Evolutionary conservation across 2,113 vertebrate species (phyloP).

Genomic region (Erinaceus europaeus): DNA sequence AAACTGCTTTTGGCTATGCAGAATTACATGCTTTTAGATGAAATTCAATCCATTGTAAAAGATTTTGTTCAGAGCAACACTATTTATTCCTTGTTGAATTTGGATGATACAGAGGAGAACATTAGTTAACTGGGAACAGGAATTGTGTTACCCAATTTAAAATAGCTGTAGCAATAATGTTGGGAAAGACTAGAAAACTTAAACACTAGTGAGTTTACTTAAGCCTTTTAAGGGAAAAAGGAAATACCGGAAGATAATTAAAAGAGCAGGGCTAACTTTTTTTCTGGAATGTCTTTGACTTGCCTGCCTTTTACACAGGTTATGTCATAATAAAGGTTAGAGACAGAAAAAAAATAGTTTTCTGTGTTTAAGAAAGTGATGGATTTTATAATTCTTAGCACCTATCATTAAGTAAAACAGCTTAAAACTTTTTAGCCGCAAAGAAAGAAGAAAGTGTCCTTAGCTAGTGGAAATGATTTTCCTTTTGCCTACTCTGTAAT

Average conservation of each 20-base stretch:
- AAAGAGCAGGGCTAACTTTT: slow-evolving; percentile 53
- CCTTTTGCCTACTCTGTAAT: background rate
- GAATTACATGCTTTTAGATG: slow-evolving; percentile 84
- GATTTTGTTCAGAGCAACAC: slow-evolving; percentile 74
- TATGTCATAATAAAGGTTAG: slow-evolving; percentile 39
- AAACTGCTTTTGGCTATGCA: slow-evolving; percentile 79
- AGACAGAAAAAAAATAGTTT: slow-evolving; percentile 47
- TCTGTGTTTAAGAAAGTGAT: slow-evolving; percentile 27
- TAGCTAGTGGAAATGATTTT: background rate
- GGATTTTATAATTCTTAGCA: slow-evolving; percentile 20
- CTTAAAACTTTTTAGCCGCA: background rate
- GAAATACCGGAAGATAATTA: slow-evolving; percentile 72
- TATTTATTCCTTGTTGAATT: slow-evolving; percentile 76
- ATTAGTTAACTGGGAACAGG: slow-evolving; percentile 65
- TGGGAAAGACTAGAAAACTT: slow-evolving; percentile 70
- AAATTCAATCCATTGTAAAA: slow-evolving; percentile 83
- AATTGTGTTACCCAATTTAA: slow-evolving; percentile 62
- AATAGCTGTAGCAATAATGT: slow-evolving; percentile 69
- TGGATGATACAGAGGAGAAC: slow-evolving; percentile 73
- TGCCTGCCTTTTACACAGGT: slow-evolving; percentile 46
- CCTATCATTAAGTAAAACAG: slow-evolving; percentile 24
- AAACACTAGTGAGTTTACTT: slow-evolving; percentile 76
- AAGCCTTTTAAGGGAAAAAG: slow-evolving; percentile 73
- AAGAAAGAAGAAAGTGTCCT: slow-evolving; percentile 6
- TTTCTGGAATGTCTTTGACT: slow-evolving; percentile 60